A percentile compares a stretch with the other conserved stretches of the same genome.
These are phyloP conservation scores for Corapipo altera DNA, from an alignment of 2,113 vertebrate species.

Conservation along the genomic window DNA sequence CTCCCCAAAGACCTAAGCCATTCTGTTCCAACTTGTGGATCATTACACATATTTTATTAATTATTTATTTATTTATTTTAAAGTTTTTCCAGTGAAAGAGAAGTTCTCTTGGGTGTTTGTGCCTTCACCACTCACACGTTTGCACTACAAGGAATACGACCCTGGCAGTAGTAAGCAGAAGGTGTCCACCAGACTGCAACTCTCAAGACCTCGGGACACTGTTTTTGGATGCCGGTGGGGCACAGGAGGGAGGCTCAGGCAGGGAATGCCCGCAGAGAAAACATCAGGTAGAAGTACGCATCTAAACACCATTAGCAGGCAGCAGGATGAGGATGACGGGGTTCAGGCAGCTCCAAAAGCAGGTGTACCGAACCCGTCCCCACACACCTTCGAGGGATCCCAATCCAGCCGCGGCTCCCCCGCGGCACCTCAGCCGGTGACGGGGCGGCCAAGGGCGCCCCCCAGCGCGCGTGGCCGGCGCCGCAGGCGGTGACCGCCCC, in stretches of 20 bases:
- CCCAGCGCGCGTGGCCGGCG: background rate
- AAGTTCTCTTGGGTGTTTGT: background rate
- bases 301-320: background rate
- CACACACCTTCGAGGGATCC: background rate
- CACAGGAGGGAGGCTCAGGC: background rate
- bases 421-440: background rate
- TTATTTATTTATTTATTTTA: background rate
- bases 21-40: background rate
- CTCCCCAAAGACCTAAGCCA: background rate
- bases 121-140: background rate
- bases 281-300: background rate
- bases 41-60: background rate
- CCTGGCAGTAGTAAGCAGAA: background rate
- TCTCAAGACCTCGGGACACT: background rate
- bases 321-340: background rate
- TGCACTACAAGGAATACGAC: accelerated
- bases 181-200: accelerated
- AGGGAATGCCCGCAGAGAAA: background rate
- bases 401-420: background rate
- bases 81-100: background rate
- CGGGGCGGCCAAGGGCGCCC: background rate
- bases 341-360: background rate
- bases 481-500: background rate
- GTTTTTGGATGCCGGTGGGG: background rate
- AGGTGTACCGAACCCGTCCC: accelerated